A percentile compares a stretch with the other conserved stretches of the same genome.
Evolutionary conservation across 1,140 invertebrate species (phyloP).

Genomic region (Zaprionus davidi): DNA sequence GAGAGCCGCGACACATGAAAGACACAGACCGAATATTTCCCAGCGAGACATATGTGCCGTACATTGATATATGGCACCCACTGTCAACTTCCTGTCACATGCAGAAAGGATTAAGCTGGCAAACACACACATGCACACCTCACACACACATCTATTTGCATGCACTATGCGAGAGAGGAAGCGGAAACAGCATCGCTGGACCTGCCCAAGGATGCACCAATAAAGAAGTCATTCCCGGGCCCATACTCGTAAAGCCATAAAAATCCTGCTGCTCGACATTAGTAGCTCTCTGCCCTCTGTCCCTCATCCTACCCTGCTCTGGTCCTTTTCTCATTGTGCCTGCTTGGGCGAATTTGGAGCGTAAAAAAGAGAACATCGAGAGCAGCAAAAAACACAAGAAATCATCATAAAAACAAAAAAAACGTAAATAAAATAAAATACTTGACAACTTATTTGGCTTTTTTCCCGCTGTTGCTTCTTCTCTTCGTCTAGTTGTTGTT

Average conservation of each 20-base stretch:
- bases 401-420: constrained; percentile 64
- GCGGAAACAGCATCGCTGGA: constrained; percentile 54
- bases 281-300: constrained; percentile 45
- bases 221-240: constrained; percentile 71
- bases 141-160: constrained; percentile 62
- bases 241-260: constrained; percentile 80
- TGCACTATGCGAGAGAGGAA: constrained; percentile 38
- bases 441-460: constrained; percentile 59
- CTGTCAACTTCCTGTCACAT: constrained; percentile 74
- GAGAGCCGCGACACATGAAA: constrained; percentile 67
- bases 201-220: constrained; percentile 71
- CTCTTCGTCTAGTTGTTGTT: constrained; percentile 24
- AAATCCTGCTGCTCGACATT: constrained; percentile 71
- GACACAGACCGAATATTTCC: constrained; percentile 73
- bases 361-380: constrained; percentile 81
- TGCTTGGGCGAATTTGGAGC: constrained; percentile 69
- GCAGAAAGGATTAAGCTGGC: constrained; percentile 68
- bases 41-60: constrained; percentile 39
- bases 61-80: constrained; percentile 63
- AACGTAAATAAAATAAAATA: background rate
- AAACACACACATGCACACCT: constrained; percentile 37
- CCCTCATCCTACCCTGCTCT: background rate
- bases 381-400: constrained; percentile 65
- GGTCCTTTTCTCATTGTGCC: constrained; percentile 5
- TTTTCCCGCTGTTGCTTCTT: background rate